phyloP scores from a whole-genome alignment of 2,113 vertebrate genomes.

The Aphyosemion australe region DNA sequence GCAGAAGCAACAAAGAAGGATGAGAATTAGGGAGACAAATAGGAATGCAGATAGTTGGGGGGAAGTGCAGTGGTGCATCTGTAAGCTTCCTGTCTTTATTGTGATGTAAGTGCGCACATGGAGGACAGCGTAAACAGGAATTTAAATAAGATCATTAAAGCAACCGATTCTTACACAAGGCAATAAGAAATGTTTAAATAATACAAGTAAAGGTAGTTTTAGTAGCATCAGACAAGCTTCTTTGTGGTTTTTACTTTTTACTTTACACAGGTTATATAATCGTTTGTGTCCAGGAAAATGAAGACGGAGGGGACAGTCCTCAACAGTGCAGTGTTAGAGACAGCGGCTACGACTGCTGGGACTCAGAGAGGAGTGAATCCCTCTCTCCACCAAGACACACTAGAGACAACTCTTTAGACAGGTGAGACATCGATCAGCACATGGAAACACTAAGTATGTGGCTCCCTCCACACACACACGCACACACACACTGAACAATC shows the following conservation, averaged over 20 bases:
- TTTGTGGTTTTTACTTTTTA: background rate
- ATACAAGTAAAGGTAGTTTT: background rate
- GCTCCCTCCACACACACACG: background rate
- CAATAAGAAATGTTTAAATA: background rate
- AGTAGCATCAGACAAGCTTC: background rate
- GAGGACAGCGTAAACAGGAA: conserved; percentile 49
- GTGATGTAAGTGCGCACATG: conserved; percentile 74
- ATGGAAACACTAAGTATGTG: background rate
- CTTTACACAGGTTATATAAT: background rate
- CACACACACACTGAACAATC: background rate
- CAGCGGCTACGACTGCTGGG: conserved; percentile 98
- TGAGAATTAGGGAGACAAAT: background rate
- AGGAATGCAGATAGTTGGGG: conserved; percentile 4
- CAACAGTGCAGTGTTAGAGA: conserved; percentile 91
- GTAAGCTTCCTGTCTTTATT: conserved; percentile 65
- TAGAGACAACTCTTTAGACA: conserved; percentile 88
- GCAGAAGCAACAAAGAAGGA: no score
- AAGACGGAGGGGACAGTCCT: conserved; percentile 84
- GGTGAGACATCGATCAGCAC: conserved; percentile 54
- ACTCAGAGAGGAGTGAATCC: conserved; percentile 94
- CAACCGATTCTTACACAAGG: background rate
- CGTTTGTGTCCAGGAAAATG: conserved; percentile 63
- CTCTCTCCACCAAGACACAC: conserved; percentile 92
- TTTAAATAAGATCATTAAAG: background rate
- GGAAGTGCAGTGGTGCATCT: conserved; percentile 25